Conservation (phyloP, 2,888 invertebrate genomes). For the Pollenia griseotomentosa region DNA sequence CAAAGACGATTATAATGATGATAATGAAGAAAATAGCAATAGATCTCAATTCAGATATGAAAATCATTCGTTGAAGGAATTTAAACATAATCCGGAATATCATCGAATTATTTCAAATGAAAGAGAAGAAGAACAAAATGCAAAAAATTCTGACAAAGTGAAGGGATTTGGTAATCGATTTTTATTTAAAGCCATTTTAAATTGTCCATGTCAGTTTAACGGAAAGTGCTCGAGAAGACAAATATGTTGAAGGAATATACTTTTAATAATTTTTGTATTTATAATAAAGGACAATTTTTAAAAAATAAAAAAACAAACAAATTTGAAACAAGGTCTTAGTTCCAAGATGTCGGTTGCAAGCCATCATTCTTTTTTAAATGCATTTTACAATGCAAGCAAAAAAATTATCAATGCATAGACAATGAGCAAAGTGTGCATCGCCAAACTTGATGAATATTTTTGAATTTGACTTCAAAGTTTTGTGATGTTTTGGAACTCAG, state of each 20-base stretch:
- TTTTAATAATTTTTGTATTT: not conserved
- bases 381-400: too few species aligned
- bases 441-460: too few species aligned
- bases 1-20: constrained; percentile 33
- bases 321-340: not conserved
- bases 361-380: too few species aligned
- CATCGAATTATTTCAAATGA: not conserved
- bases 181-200: not conserved
- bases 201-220: constrained; percentile 32
- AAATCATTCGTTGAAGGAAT: not conserved
- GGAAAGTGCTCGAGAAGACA: constrained; percentile 12
- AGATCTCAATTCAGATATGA: not conserved
- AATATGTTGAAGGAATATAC: not conserved
- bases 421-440: too few species aligned
- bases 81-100: not conserved
- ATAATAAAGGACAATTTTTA: not conserved
- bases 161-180: constrained; percentile 34
- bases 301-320: not conserved
- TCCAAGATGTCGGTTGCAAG: too few species aligned
- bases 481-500: too few species aligned
- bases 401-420: too few species aligned
- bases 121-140: not conserved
- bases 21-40: not conserved
- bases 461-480: too few species aligned
- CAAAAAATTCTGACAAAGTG: not conserved